These are phyloP conservation scores for Tauraco hartlaubi DNA, from an alignment of 2,797 vertebrate genomes.

Conservation along the genomic window DNA sequence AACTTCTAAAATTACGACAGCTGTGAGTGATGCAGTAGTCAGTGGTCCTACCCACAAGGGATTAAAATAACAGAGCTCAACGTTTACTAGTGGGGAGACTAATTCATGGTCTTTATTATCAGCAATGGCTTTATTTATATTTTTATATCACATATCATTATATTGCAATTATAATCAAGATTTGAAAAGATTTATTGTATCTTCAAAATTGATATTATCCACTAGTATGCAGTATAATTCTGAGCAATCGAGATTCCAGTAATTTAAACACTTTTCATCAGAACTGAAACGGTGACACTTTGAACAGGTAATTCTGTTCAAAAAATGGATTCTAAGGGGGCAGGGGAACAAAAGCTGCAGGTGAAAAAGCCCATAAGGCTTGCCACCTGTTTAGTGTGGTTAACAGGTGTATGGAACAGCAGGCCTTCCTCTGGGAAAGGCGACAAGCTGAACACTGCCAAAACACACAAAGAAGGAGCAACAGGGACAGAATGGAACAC, in stretches of 20 bases:
- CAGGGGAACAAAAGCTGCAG: neutral
- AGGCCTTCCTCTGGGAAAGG: constrained; percentile 57
- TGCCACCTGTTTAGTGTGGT: constrained; percentile 66
- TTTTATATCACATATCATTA: neutral
- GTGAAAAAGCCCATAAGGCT: constrained; percentile 55
- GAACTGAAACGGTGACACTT: neutral
- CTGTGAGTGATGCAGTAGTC: neutral
- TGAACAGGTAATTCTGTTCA: neutral
- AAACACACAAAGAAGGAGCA: neutral
- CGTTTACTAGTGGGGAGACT: neutral
- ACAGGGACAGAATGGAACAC: constrained; percentile 21
- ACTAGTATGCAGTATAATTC: neutral
- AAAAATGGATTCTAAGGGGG: neutral
- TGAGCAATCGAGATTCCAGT: neutral
- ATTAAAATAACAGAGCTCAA: neutral
- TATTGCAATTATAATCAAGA: neutral
- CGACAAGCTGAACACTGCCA: constrained; percentile 31
- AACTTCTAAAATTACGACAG: neutral
- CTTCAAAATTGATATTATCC: neutral
- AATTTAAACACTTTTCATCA: neutral
- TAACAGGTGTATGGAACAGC: constrained; percentile 74
- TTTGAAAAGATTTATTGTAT: neutral
- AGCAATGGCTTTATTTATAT: neutral
- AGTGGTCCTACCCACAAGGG: neutral
- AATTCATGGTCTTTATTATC: neutral